Conservation (phyloP, 2,113 vertebrate genomes). For the Isichthys henryi region DNA sequence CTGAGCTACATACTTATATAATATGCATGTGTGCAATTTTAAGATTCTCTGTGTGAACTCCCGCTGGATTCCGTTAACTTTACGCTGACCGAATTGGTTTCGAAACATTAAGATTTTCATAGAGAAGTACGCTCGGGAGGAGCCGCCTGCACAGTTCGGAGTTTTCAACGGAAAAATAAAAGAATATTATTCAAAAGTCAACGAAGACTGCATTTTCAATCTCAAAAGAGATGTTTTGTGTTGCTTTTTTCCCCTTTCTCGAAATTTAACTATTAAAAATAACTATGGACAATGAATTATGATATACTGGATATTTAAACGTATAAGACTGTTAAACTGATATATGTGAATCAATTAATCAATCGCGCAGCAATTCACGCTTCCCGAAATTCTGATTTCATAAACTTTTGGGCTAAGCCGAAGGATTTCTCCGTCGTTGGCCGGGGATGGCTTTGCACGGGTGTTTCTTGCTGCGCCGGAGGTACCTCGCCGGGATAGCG, state of each 20-base stretch:
- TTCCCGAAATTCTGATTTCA: not conserved
- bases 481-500: conserved; percentile 83
- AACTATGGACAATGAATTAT: not conserved
- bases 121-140: not conserved
- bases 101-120: not conserved
- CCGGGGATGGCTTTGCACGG: conserved; percentile 52
- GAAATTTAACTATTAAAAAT: not conserved
- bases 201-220: not conserved
- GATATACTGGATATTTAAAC: not conserved
- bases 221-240: not conserved
- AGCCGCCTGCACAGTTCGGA: not conserved
- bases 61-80: not conserved
- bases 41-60: not conserved
- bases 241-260: not conserved
- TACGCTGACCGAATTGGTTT: not conserved
- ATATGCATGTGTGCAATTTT: not conserved
- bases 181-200: not conserved
- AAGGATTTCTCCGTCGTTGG: conserved; percentile 27
- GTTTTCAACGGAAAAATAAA: not conserved
- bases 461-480: conserved; percentile 69
- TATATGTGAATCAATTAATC: not conserved
- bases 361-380: not conserved
- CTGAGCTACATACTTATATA: not conserved
- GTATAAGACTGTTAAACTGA: not conserved
- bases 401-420: not conserved